These are phyloP conservation scores for Pseudopipra pipra DNA, from an alignment of 2,113 vertebrate genomes.

Conservation along the genomic window DNA sequence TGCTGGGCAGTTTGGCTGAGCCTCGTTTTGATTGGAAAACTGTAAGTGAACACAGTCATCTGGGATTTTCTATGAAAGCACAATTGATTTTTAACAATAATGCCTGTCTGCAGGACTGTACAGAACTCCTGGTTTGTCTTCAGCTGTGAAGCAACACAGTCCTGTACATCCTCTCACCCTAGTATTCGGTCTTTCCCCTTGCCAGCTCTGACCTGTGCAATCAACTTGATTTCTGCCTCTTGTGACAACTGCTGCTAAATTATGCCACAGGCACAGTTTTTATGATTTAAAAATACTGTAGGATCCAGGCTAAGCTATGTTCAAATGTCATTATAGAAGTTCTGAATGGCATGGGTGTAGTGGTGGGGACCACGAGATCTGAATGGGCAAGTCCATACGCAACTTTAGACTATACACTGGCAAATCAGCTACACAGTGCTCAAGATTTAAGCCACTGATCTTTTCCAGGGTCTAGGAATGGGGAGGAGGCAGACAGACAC, in stretches of 20 bases:
- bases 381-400: fast-evolving
- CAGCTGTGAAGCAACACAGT: background rate
- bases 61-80: slow-evolving; percentile 49
- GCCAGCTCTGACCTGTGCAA: background rate
- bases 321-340: background rate
- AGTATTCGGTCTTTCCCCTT: background rate
- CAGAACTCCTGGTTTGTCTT: slow-evolving; percentile 12
- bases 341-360: background rate
- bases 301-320: background rate
- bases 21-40: slow-evolving; percentile 15
- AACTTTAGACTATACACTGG: background rate
- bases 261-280: background rate
- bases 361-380: fast-evolving
- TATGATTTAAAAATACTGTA: background rate
- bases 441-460: background rate
- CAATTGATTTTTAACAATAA: slow-evolving; percentile 48
- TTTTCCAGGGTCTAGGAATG: background rate
- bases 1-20: background rate
- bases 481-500: background rate
- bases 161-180: background rate
- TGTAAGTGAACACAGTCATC: slow-evolving; percentile 2
- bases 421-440: background rate
- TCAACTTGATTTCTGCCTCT: background rate
- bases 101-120: slow-evolving; percentile 21
- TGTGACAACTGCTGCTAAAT: background rate